A percentile compares a stretch with the other conserved stretches of the same genome.
Evolutionary conservation across 2,113 vertebrate genomes (phyloP).

Genomic region (Notothenia rossii): DNA sequence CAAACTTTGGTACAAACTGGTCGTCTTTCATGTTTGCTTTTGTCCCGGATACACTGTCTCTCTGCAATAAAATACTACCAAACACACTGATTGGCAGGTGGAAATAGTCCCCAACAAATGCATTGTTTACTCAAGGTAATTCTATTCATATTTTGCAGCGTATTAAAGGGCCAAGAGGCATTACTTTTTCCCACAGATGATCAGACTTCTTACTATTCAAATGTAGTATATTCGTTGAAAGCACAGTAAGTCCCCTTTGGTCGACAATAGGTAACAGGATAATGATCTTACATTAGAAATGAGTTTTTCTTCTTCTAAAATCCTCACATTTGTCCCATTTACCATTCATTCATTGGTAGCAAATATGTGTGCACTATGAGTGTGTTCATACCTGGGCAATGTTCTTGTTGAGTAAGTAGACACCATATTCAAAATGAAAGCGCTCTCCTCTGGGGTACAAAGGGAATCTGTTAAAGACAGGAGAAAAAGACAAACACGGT

Average conservation of each 20-base stretch:
- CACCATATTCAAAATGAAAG: slow-evolving; percentile 97
- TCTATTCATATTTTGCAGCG: too few species aligned
- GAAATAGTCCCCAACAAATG: background rate
- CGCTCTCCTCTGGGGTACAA: slow-evolving; percentile 95
- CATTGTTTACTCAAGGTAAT: background rate
- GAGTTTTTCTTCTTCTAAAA: background rate
- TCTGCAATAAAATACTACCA: background rate
- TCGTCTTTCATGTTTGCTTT: too few species aligned
- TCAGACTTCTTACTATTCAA: too few species aligned
- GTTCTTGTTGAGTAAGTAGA: slow-evolving; percentile 99
- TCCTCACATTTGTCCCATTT: background rate
- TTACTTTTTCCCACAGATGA: too few species aligned
- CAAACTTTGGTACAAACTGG: background rate
- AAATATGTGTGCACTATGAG: background rate
- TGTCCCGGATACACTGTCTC: background rate
- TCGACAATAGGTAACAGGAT: background rate
- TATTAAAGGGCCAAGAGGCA: too few species aligned
- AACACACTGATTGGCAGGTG: background rate
- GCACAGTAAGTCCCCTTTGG: background rate
- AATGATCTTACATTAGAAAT: background rate
- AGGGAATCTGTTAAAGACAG: slow-evolving; percentile 88
- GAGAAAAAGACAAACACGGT: slow-evolving; percentile 17
- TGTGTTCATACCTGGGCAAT: slow-evolving; percentile 91
- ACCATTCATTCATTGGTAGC: background rate
- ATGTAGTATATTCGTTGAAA: too few species aligned